Percentiles rank a stretch among this genome's conserved stretches.
phyloP scores from a whole-genome alignment of 2,797 vertebrate genomes.

The Atherinosoma microstoma region DNA sequence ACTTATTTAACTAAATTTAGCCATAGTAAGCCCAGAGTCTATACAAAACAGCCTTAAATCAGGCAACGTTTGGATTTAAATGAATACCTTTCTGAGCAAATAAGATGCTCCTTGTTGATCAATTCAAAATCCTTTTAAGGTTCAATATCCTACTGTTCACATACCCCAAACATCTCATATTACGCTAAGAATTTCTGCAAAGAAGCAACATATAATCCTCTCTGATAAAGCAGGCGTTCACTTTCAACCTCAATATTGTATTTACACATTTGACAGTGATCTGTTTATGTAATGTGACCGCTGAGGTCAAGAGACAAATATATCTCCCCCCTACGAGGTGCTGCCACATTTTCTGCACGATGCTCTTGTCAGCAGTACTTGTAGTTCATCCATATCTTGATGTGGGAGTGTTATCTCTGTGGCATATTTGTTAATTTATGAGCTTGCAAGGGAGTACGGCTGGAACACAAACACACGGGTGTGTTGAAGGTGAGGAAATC shows the following conservation, averaged over 20 bases:
- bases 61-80: neutral
- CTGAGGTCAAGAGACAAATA: constrained; percentile 35
- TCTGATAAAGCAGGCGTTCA: neutral
- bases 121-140: neutral
- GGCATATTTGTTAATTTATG: constrained; percentile 53
- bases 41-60: neutral
- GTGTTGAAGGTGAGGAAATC: constrained; percentile 70
- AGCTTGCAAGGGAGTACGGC: constrained; percentile 34
- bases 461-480: constrained; percentile 52
- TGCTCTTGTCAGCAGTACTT: constrained; percentile 11
- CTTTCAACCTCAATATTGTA: constrained; percentile 24
- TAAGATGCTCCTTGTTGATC: neutral
- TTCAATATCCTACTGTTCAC: neutral
- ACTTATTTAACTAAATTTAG: neutral
- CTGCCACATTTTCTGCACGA: constrained; percentile 26
- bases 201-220: neutral
- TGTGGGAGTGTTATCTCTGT: constrained; percentile 47
- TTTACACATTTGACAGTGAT: neutral
- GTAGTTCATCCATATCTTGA: constrained; percentile 2
- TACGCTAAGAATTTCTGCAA: neutral
- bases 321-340: constrained; percentile 25
- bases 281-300: constrained; percentile 35
- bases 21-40: neutral
- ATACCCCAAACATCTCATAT: neutral
- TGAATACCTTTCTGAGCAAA: neutral